Evolutionary conservation across 2,113 vertebrate genomes (phyloP).

Genomic region (Gymnocephalus cernua): DNA sequence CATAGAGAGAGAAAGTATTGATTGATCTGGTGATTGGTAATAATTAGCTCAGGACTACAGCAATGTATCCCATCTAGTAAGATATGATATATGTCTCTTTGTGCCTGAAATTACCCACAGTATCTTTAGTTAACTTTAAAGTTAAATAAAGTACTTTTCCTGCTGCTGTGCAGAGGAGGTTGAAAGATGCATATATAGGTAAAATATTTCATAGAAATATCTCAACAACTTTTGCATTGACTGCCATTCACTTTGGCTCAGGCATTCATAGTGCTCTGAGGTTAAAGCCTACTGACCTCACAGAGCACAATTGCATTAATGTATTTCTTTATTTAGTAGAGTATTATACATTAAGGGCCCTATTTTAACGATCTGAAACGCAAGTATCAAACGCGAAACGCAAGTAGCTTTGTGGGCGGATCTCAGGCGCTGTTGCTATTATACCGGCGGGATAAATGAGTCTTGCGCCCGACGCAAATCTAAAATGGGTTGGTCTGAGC

Average conservation of each 20-base stretch:
- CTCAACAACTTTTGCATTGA: too few relatives aligned
- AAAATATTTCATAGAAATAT: too few relatives aligned
- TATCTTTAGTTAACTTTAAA: background rate
- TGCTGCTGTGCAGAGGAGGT: background rate
- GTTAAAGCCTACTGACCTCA: too few relatives aligned
- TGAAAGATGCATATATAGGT: background rate
- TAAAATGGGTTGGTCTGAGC: too few relatives aligned
- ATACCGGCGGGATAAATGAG: too few relatives aligned
- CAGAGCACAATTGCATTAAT: background rate
- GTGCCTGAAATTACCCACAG: background rate
- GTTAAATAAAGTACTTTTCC: background rate
- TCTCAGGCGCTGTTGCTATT: too few relatives aligned
- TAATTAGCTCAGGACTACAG: background rate
- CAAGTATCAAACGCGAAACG: too few relatives aligned
- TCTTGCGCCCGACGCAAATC: too few relatives aligned
- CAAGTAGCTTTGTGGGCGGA: too few relatives aligned
- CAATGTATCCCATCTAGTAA: background rate
- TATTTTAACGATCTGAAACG: too few relatives aligned
- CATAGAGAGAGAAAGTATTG: background rate
- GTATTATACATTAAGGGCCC: background rate
- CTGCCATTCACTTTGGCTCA: too few relatives aligned
- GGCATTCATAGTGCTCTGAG: too few relatives aligned
- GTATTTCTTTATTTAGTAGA: background rate
- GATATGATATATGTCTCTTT: background rate
- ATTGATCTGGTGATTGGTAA: slow-evolving; percentile 6